Conservation (phyloP, 1,140 invertebrate species). For the Macrostomum lignano region DNA sequence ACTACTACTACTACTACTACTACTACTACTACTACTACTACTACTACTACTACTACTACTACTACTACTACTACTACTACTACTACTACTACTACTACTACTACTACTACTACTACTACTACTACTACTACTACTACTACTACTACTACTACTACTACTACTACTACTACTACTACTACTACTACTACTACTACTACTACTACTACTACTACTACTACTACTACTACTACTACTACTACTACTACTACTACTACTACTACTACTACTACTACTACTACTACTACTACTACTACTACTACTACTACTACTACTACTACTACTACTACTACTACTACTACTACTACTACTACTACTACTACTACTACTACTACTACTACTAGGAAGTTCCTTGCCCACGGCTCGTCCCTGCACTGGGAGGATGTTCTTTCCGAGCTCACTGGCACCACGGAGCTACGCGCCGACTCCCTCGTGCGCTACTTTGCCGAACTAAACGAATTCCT, state of each 20-base stretch:
- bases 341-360: constrained; percentile 5
- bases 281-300: constrained; percentile 8
- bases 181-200: constrained; percentile 8
- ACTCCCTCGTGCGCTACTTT: constrained; percentile 48
- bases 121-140: constrained; percentile 8
- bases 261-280: constrained; percentile 8
- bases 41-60: too few relatives aligned
- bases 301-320: constrained; percentile 8
- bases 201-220: constrained; percentile 8
- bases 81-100: too few relatives aligned
- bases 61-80: too few relatives aligned
- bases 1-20: too few relatives aligned
- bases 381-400: constrained; percentile 43
- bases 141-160: constrained; percentile 8
- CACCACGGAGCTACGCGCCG: constrained; percentile 40
- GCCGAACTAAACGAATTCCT: constrained; percentile 45
- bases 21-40: too few relatives aligned
- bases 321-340: constrained; percentile 8
- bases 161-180: constrained; percentile 7
- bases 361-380: too few relatives aligned
- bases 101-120: constrained; percentile 8
- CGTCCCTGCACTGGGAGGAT: constrained; percentile 41
- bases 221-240: constrained; percentile 8
- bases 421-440: constrained; percentile 42
- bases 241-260: constrained; percentile 8